A percentile compares a stretch with the other conserved stretches of the same genome.
Evolutionary conservation across 1,140 invertebrate genomes (phyloP).

Genomic region (Drosophila virilis): DNA sequence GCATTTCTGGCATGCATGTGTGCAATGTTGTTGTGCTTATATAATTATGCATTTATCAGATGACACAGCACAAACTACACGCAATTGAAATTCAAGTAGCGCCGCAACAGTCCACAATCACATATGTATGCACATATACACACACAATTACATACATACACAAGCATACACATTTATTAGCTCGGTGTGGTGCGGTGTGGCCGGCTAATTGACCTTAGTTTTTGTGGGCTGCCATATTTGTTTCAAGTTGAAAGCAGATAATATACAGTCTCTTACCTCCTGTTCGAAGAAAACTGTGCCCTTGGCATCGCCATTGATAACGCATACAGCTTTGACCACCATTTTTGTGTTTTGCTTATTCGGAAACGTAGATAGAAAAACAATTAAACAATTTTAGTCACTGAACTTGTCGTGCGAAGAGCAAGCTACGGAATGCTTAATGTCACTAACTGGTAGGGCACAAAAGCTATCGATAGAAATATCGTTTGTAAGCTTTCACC

Average conservation of each 20-base stretch:
- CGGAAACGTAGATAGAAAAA: conserved; percentile 1
- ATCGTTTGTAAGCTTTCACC: not conserved
- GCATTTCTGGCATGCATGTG: conserved; percentile 3
- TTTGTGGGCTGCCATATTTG: conserved; percentile 33
- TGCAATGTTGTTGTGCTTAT: conserved; percentile 49
- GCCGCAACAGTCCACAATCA: conserved; percentile 2
- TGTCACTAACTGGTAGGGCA: not conserved
- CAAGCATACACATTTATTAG: not conserved
- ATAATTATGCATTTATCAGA: conserved; percentile 57
- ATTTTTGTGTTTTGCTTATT: conserved; percentile 66
- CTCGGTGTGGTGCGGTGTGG: not conserved
- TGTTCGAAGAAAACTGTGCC: conserved; percentile 93
- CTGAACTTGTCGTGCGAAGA: not conserved
- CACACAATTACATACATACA: not conserved
- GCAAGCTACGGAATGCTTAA: not conserved
- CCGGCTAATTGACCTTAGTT: conserved; percentile 67
- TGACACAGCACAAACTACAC: conserved; percentile 58
- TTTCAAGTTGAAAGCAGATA: conserved; percentile 1
- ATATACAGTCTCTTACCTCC: conserved; percentile 85
- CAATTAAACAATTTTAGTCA: conserved; percentile 10
- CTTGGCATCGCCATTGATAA: conserved; percentile 92
- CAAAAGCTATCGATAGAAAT: not conserved
- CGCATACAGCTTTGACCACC: conserved; percentile 92
- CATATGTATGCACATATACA: not conserved
- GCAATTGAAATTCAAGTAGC: conserved; percentile 50